These are phyloP conservation scores for Campoletis sonorensis DNA, from an alignment of 1,140 invertebrate species.

Conservation along the genomic window DNA sequence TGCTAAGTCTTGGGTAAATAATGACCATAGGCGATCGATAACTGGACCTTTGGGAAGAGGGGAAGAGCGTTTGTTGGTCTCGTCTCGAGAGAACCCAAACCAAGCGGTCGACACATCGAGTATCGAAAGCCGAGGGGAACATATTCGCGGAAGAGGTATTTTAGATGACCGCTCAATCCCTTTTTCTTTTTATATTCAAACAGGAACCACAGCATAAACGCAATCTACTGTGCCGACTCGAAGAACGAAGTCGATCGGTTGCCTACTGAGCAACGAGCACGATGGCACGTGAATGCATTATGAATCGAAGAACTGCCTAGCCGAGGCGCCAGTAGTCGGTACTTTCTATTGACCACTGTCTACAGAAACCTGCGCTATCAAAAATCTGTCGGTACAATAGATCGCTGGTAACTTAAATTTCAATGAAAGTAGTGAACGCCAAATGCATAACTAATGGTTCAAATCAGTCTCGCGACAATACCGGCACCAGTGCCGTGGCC, in stretches of 20 bases:
- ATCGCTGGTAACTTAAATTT: neutral
- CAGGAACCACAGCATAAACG: too few species aligned
- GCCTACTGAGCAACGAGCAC: neutral
- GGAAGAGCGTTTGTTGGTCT: neutral
- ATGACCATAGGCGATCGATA: slow-evolving; percentile 1
- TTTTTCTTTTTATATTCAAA: neutral
- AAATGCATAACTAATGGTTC: neutral
- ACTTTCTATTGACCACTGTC: neutral
- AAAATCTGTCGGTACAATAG: neutral
- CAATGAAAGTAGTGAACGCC: neutral
- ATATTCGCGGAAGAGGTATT: slow-evolving; percentile 46
- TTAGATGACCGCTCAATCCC: neutral
- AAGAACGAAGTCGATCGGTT: neutral
- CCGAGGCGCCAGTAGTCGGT: slow-evolving; percentile 8
- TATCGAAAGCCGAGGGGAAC: slow-evolving; percentile 47
- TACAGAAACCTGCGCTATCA: neutral
- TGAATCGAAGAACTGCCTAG: neutral
- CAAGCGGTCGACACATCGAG: slow-evolving; percentile 52
- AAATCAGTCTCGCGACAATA: too few species aligned
- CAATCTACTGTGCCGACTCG: neutral
- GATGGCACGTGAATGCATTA: neutral
- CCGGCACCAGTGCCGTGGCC: too few species aligned
- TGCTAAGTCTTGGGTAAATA: neutral
- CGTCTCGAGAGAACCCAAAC: slow-evolving; percentile 28
- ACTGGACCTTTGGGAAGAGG: neutral